Evolutionary conservation across 35 echinoderm and acorn worm genomes (phyloP).

Genomic region (Apostichopus californicus): DNA sequence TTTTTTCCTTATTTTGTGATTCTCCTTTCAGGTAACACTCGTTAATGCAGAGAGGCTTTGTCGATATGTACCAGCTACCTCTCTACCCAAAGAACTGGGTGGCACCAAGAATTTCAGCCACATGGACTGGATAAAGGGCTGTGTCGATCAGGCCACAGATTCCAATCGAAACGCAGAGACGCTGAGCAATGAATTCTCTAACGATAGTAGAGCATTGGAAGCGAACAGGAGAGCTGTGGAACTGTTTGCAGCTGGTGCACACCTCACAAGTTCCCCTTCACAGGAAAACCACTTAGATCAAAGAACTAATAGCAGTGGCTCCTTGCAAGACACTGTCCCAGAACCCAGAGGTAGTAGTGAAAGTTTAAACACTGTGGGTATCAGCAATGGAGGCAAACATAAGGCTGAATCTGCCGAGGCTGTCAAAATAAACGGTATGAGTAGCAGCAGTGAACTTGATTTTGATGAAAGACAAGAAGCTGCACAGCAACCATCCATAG

Average conservation of each 20-base stretch:
- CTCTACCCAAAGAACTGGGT: constrained; percentile 84
- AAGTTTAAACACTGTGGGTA: constrained; percentile 44
- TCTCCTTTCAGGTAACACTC: constrained; percentile 72
- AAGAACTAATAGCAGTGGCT: constrained; percentile 40
- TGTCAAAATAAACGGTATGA: constrained; percentile 57
- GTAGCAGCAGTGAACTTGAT: constrained; percentile 29
- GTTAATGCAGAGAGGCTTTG: constrained; percentile 90
- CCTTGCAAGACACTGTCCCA: constrained; percentile 24
- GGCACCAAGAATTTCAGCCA: constrained; percentile 78
- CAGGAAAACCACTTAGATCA: constrained; percentile 37
- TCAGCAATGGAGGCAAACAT: constrained; percentile 7
- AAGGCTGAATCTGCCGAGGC: constrained; percentile 15
- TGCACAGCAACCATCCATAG: background rate
- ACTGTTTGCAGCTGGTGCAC: constrained; percentile 63
- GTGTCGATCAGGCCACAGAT: constrained; percentile 71
- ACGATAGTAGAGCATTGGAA: constrained; percentile 67
- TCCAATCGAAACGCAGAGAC: constrained; percentile 86
- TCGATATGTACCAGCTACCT: constrained; percentile 81
- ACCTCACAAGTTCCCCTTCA: background rate
- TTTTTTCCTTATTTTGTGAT: background rate
- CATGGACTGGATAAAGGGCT: constrained; percentile 90
- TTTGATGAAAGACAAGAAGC: background rate
- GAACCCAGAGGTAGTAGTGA: constrained; percentile 76
- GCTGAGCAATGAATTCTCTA: constrained; percentile 74
- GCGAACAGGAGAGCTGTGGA: constrained; percentile 92